Evolutionary conservation across 2,113 vertebrate species (phyloP), one percentile per base, ranked within the genome.

Genomic region (Callospermophilus lateralis): DNA sequence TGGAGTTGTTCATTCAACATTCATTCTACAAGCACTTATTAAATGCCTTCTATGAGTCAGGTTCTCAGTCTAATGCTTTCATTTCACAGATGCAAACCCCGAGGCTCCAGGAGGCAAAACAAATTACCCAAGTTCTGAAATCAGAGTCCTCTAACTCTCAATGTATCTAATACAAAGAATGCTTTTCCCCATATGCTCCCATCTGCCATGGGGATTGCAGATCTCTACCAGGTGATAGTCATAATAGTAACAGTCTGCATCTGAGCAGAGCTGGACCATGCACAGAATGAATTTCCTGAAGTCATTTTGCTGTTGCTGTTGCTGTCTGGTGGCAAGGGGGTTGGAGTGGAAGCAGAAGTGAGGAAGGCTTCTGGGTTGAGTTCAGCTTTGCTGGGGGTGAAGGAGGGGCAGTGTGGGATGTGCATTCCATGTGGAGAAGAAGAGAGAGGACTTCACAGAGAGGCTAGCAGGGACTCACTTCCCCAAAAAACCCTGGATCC

Each of bases 101-200:
- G 48, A 91, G 55, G 26, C 24, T 68, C 51, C n/a, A 26, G 15
- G 1, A 30, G 22, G 73, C 55, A 70, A 58, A 51, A 77, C 8
- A 13, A 65, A 15, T 84, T 92, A 34, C 39, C 53, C 63, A 80
- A 9, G 32, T 37, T 26, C 37, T 67, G 1, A 67, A 92, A 48
- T 26, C 53, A 61, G 84, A 34, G 13, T 16, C 12, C 87, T 83
- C 12, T 34, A 24, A 67, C 11, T 45, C 45, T 79, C 73, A 15
- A 0, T 16, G 34, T 8, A 22, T 20, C 12, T 74, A n/a, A 1
- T 4, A 58, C 63, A 65, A n/a, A 53, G 24, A n/a, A 1, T 3
- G 9, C 37, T 92, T 28, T 78, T 48, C 17, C 83, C 42, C 4
- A 0, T 19, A 9, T 3, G 0, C 22, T 68, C 22, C 48, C 4